Conservation (phyloP, 2,113 vertebrate genomes). For the Oncorhynchus mykiss region DNA sequence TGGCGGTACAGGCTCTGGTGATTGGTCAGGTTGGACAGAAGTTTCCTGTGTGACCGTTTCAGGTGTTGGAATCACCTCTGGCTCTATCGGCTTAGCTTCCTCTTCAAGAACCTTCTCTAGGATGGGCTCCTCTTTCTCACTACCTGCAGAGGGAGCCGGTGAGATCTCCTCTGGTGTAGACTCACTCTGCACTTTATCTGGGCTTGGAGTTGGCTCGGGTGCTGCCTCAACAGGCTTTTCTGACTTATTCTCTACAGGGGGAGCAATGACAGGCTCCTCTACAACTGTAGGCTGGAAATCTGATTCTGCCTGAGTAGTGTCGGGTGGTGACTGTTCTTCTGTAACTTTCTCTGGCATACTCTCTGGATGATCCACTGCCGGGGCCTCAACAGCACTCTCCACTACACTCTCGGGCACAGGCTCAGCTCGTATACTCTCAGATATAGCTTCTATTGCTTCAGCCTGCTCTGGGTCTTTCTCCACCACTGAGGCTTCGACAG, state of each 20-base stretch:
- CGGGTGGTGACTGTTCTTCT: constrained; percentile 10
- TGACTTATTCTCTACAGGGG: constrained; percentile 36
- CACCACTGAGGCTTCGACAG: too few relatives aligned
- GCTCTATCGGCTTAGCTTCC: constrained; percentile 31
- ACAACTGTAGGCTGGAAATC: constrained; percentile 13
- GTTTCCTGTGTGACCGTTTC: constrained; percentile 26
- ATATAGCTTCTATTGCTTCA: too few relatives aligned
- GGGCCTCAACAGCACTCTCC: constrained; percentile 13
- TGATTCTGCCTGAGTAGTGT: constrained; percentile 26
- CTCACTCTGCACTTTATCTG: constrained; percentile 28
- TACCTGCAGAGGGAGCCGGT: constrained; percentile 16
- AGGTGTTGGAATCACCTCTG: constrained; percentile 11
- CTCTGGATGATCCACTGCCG: neutral
- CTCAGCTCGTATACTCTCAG: neutral
- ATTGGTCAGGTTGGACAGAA: constrained; percentile 2
- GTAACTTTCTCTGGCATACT: constrained; percentile 9
- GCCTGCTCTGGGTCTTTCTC: too few relatives aligned
- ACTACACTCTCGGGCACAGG: constrained; percentile 36
- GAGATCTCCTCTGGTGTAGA: constrained; percentile 2
- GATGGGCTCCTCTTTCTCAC: constrained; percentile 35
- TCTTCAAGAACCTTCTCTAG: constrained; percentile 36
- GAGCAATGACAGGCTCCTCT: constrained; percentile 12
- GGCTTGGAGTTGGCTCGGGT: constrained; percentile 41
- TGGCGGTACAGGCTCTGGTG: constrained; percentile 5
- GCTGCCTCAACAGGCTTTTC: constrained; percentile 25